A percentile compares a stretch with the other conserved stretches of the same genome.
Evolutionary conservation across 2,888 invertebrate genomes (phyloP).

Genomic region (Hyposoter didymator): DNA sequence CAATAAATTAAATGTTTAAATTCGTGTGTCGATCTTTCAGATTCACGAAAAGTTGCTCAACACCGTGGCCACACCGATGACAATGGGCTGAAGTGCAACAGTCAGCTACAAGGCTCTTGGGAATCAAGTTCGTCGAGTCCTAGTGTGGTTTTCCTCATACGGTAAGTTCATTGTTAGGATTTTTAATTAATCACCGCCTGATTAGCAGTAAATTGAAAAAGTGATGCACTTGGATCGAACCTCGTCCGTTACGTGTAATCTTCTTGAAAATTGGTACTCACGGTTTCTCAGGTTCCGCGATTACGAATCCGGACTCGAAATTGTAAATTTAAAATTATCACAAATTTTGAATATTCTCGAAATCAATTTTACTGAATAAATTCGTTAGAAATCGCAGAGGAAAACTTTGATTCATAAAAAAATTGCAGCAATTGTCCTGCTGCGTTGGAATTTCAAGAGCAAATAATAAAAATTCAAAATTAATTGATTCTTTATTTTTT

Average conservation of each 20-base stretch:
- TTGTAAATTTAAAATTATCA: too few relatives aligned
- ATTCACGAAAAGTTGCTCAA: slow-evolving; percentile 70
- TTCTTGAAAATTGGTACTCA: background rate
- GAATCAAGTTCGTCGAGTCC: slow-evolving; percentile 62
- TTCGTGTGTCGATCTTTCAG: slow-evolving; percentile 59
- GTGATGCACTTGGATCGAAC: background rate
- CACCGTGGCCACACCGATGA: slow-evolving; percentile 73
- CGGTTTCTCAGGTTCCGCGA: background rate
- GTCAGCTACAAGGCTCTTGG: slow-evolving; percentile 64
- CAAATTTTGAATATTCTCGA: too few relatives aligned
- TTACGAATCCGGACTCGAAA: too few relatives aligned
- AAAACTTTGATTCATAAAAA: too few relatives aligned
- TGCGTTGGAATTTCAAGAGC: too few relatives aligned
- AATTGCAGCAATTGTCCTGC: too few relatives aligned
- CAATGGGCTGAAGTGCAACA: slow-evolving; percentile 80
- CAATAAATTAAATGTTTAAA: background rate
- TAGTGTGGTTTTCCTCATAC: slow-evolving; percentile 52
- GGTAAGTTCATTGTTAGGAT: background rate
- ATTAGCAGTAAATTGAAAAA: background rate
- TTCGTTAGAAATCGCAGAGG: too few relatives aligned
- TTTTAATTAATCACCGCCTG: background rate
- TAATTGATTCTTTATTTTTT: too few relatives aligned
- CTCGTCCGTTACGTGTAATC: background rate
- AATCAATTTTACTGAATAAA: too few relatives aligned
- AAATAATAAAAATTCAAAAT: too few relatives aligned